Base-by-base conservation (phyloP, 1,140 invertebrate species). In the Pectinophora gossypiella region DNA sequence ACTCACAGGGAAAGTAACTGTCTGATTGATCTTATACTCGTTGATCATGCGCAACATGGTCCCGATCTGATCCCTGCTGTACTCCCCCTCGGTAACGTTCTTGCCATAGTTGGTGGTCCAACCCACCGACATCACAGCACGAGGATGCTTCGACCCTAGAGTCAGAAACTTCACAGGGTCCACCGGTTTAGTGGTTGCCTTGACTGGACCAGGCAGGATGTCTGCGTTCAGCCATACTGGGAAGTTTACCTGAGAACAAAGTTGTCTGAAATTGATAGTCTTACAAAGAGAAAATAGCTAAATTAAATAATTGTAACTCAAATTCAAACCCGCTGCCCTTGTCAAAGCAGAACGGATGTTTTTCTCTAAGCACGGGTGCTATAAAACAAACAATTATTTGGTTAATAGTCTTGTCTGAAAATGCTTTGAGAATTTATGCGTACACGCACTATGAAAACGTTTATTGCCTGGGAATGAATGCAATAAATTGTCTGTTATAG, bases 191-290 rank as follows among this genome's bases (percentile, higher is more conserved):
- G 61, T 72, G 1, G 76, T 86, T 0, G 91, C 88, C 51, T 94
- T 91, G 7, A 94, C 90, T 0, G 96, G 96, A 1, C 97, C 96
- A 15, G 88, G 71, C 0, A 97, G 76, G 44, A 98, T 95, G 74
- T 98, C 95, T 0, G 96, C 96, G 76, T 97, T 97, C 40, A 98
- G 77, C 93, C 95, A 96, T n/a, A 98, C 72, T 0, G 95, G 95
- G 62, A 93, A 91, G 0, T 83, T 89, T 42, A 93, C 78, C 93
- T 95, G 73, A 80, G n/a, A n/a, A n/a, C n/a, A n/a, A n/a, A n/a
- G n/a, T n/a, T n/a, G n/a, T n/a, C n/a, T n/a, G n/a, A n/a, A n/a
- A n/a, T n/a, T n/a, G n/a, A n/a, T n/a, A n/a, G n/a, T n/a, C n/a
- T n/a, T n/a, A n/a, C n/a, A n/a, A n/a, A n/a, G n/a, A n/a, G n/a